Conservation (phyloP, 2,888 invertebrate genomes). For the Oscheius sp. region DNA sequence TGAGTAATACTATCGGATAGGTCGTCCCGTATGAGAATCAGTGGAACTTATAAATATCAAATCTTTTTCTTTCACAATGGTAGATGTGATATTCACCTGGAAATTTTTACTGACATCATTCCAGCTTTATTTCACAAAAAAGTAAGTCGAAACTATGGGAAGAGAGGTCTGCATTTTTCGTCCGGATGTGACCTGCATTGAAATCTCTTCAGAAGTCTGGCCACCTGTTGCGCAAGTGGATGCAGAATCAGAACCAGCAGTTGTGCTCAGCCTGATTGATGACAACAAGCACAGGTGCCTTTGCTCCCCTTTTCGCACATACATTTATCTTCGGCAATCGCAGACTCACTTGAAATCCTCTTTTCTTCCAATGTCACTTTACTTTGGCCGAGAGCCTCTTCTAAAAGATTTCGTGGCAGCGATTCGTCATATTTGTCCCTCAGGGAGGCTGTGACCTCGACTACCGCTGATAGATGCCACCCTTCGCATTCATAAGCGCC, state of each 20-base stretch:
- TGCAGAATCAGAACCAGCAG: slow-evolving; percentile 23
- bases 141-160: too few relatives aligned
- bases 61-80: too few relatives aligned
- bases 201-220: slow-evolving; percentile 19
- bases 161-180: not conserved
- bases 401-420: slow-evolving; percentile 26
- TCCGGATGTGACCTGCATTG: slow-evolving; percentile 13
- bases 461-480: slow-evolving; percentile 30
- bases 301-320: slow-evolving; percentile 26
- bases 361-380: slow-evolving; percentile 13
- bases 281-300: slow-evolving; percentile 29
- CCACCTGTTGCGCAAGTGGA: slow-evolving; percentile 25
- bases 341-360: not conserved
- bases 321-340: not conserved
- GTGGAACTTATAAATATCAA: not conserved
- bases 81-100: too few relatives aligned
- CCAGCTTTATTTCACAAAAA: too few relatives aligned
- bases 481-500: slow-evolving; percentile 27
- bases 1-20: not conserved
- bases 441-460: slow-evolving; percentile 24
- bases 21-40: not conserved
- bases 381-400: not conserved
- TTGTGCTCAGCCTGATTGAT: slow-evolving; percentile 30
- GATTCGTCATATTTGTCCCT: slow-evolving; percentile 28
- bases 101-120: too few relatives aligned